Evolutionary conservation across 37 sponge, comb jelly and placozoan species (phyloP).

Genomic region (Oscarella lobularis): DNA sequence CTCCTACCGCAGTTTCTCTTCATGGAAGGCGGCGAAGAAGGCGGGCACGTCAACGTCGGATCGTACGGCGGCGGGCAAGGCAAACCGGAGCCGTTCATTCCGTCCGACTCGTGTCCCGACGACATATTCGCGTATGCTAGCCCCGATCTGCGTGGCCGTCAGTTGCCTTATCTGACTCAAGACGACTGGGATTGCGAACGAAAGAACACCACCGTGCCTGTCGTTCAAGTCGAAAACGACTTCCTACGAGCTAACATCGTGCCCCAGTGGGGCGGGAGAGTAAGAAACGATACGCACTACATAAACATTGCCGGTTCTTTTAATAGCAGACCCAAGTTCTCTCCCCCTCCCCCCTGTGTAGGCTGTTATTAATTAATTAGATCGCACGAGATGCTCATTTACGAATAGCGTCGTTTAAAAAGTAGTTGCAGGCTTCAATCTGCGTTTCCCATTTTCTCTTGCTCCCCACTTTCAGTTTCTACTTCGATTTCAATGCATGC

Average conservation of each 20-base stretch:
- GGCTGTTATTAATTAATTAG: too few relatives aligned
- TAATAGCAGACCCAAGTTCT: too few relatives aligned
- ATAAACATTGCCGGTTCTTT: too few relatives aligned
- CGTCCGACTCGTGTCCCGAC: neutral
- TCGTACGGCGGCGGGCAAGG: slow-evolving; percentile 1
- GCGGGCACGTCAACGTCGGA: neutral
- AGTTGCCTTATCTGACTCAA: neutral
- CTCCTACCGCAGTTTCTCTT: neutral
- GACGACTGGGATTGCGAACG: neutral
- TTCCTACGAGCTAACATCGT: neutral
- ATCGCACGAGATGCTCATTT: too few relatives aligned
- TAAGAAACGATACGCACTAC: too few relatives aligned
- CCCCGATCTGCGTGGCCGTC: neutral
- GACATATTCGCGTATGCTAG: slow-evolving; percentile 3
- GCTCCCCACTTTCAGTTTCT: too few relatives aligned
- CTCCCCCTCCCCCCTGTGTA: too few relatives aligned
- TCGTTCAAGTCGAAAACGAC: neutral
- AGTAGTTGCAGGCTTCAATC: too few relatives aligned
- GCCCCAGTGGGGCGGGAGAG: neutral
- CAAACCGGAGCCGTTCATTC: neutral
- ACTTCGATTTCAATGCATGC: too few relatives aligned
- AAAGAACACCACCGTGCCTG: neutral
- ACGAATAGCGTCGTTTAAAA: too few relatives aligned
- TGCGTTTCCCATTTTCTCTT: too few relatives aligned
- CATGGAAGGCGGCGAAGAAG: neutral